phyloP scores from a whole-genome alignment of 2,113 vertebrate species.

The Lontra canadensis region DNA sequence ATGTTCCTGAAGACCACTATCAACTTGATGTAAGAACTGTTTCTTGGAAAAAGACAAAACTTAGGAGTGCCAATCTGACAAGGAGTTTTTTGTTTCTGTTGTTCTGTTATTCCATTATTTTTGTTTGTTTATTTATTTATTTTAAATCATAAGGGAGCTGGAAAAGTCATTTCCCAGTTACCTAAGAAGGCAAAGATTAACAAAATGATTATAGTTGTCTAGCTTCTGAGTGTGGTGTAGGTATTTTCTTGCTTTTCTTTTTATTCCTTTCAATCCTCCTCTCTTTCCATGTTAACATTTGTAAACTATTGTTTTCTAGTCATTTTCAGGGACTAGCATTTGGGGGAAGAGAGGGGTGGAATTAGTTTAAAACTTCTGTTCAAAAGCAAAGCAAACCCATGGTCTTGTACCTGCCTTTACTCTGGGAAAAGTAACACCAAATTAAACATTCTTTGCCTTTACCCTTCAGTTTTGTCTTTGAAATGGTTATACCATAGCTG shows the following conservation, averaged over 20 bases:
- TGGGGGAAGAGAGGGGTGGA: not conserved
- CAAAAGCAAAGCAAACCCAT: slow-evolving; percentile 21
- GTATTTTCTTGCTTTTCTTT: not conserved
- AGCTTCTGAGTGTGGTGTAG: not conserved
- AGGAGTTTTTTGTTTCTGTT: not conserved
- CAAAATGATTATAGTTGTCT: not conserved
- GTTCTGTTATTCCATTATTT: not conserved
- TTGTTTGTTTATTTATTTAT: not conserved
- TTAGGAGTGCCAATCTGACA: not conserved
- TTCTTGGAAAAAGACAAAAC: not conserved
- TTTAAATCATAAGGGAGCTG: not conserved
- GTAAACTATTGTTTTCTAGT: slow-evolving; percentile 2
- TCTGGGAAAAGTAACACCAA: slow-evolving; percentile 22
- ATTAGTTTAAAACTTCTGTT: not conserved
- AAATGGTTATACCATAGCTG: not conserved
- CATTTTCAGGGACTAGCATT: not conserved
- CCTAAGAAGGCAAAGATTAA: not conserved
- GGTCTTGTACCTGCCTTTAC: not conserved
- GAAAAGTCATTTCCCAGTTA: not conserved
- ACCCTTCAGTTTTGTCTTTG: not conserved
- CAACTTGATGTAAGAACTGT: not conserved
- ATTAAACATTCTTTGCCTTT: not conserved
- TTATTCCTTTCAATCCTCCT: not conserved
- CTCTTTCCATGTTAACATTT: not conserved
- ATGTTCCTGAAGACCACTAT: not conserved